Evolutionary conservation across 2,888 invertebrate genomes (phyloP).

Genomic region (Cryptocephalus moraei): DNA sequence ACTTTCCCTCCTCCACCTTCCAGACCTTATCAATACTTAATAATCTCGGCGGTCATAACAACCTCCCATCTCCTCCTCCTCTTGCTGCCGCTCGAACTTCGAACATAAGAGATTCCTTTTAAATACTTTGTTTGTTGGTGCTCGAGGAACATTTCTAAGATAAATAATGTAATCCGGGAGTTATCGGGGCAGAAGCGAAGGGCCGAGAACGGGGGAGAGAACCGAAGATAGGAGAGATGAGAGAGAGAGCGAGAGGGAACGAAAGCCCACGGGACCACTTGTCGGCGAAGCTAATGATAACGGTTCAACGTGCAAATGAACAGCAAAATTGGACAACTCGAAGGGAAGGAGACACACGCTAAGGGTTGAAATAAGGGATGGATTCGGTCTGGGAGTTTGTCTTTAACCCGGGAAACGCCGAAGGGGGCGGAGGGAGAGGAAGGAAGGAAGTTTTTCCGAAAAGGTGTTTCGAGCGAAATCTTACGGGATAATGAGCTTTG

Average conservation of each 20-base stretch:
- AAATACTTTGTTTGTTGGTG: background rate
- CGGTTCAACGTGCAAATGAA: conserved; percentile 29
- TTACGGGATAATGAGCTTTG: too few relatives aligned
- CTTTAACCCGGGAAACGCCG: conserved; percentile 2
- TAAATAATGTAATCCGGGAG: background rate
- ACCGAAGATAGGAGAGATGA: conserved; percentile 9
- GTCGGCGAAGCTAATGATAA: conserved; percentile 27
- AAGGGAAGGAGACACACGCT: conserved; percentile 9
- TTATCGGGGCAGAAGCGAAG: background rate
- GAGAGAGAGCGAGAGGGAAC: conserved; percentile 3
- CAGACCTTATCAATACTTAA: too few relatives aligned
- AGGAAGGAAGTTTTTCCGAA: background rate
- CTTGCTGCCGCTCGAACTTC: background rate
- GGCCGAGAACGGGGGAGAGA: conserved; percentile 1
- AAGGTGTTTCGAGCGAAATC: too few relatives aligned
- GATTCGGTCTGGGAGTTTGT: conserved; percentile 3
- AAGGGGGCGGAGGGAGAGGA: too few relatives aligned
- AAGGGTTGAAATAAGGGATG: conserved; percentile 1
- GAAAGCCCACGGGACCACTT: conserved; percentile 23
- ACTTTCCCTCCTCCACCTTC: too few relatives aligned
- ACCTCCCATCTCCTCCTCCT: too few relatives aligned
- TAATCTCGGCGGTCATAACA: too few relatives aligned
- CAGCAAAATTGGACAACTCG: conserved; percentile 26
- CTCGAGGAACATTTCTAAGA: background rate
- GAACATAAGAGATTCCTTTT: background rate